Base-by-base conservation (phyloP, 2,797 vertebrate species). In the Nyctalus aviator region DNA sequence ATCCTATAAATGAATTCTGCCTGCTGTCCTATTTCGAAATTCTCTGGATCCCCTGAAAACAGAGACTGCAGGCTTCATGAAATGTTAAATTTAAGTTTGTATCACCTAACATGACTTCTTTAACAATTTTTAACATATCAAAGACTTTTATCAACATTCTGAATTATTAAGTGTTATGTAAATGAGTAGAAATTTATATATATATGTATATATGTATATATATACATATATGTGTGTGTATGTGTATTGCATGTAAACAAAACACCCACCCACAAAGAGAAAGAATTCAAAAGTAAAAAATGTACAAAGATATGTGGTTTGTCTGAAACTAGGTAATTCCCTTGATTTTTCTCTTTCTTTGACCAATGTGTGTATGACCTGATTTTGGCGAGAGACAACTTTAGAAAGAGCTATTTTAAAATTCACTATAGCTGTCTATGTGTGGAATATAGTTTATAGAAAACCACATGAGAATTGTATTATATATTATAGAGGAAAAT, bases 341-440 rank as follows among this genome's bases (percentile, higher is more conserved):
- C 9, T 75, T 37, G 17, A 27, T 55, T 89, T 83, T 91, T 79
- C 12, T 66, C 44, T 90, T 86, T 23, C 32, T 88, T 78, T 77
- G 25, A 55, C 25, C 30, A 48, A 4, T 18, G 0, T 57, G 44
- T 57, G 1, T 88, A 57, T 64, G n/a, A 76, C 15, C 71, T 64
- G 79, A 57, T 86, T 95, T 32, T 82, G 32, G 4, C 37, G 84
- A 25, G 12, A 85, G 37, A 57, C 1, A 83, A 57, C 6, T 77
- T 94, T 62, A 84, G 55, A 69, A 90, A 88, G 30, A 91, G 53
- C 21, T 84, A 53, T 95, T 95, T 95, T 82, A 93, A 78, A 96
- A 59, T 93, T 37, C 18, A 53, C 3, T 73, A 14, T 55, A 44
- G 76, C 18, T 48, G 13, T 73, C 30, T 32, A 53, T 72, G 8